Evolutionary conservation across 2,113 vertebrate species (phyloP), one percentile per base, ranked within the genome.

Genomic region (Pogonocichla stellata): DNA sequence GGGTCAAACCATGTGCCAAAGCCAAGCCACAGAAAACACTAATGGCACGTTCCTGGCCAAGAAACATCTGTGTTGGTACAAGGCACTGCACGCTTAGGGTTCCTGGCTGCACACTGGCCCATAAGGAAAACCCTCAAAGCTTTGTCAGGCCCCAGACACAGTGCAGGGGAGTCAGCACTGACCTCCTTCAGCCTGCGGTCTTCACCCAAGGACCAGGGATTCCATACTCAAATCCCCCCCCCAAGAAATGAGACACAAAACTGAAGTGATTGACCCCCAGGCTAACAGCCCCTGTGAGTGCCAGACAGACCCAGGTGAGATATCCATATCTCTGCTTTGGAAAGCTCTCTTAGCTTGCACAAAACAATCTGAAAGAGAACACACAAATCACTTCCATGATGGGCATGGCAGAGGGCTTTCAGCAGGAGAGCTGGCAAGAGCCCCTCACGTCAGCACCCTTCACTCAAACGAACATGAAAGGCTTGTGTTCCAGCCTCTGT

Each of bases 41-140:
- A 45, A 38, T 6, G 14, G 16, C 2, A 1, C 0, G 0, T 26
- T 24, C 62, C 43, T 82, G 62, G 26, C n/a, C 40, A 60, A 75
- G 34, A 10, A 79, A 36, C 0, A 2, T 6, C 36, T 43, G 2
- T 14, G 24, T 23, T 42, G 11, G 14, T 48, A 31, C 28, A 36
- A 57, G 14, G 29, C 47, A 47, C 29, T 29, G 53, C 8, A 47
- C 4, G 11, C 7, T 51, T 58, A 34, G 23, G 19, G 22, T 2
- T 80, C 28, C 36, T 51, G 33, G 8, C 10, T 71, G 51, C 4
- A 2, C 17, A 25, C 14, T n/a, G 33, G 12, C 9, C 25, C 34
- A 38, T 20, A 36, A 66, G 19, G 31, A 24, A 64, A 78, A 28
- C 15, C 14, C 19, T 47, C 19, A 45, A 12, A 28, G 20, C 13